A percentile compares a stretch with the other conserved stretches of the same genome.
These are phyloP conservation scores for Pipistrellus nathusii DNA, from an alignment of 2,797 vertebrate genomes.

Conservation along the genomic window DNA sequence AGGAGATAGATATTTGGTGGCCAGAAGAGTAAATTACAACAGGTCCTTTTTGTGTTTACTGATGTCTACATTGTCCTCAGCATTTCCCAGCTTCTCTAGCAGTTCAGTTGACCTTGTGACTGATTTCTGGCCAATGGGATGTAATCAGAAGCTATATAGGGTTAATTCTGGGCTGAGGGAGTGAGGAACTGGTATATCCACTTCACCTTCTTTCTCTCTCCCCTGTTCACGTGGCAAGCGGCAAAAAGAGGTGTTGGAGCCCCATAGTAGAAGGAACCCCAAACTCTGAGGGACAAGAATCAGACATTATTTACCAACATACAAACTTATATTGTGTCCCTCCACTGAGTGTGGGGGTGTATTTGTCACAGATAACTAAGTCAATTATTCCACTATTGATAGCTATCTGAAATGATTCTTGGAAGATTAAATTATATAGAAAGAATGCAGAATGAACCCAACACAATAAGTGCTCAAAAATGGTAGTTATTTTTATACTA, in stretches of 20 bases:
- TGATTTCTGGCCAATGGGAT: not conserved
- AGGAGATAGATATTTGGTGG: not conserved
- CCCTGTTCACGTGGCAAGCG: not conserved
- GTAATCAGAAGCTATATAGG: not conserved
- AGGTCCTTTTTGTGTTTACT: not conserved
- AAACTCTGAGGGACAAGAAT: not conserved
- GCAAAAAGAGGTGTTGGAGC: not conserved
- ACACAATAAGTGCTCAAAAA: not conserved
- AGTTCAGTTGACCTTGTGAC: not conserved
- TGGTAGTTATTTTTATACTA: conserved; percentile 34
- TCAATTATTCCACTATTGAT: not conserved
- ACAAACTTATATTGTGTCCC: not conserved
- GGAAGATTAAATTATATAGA: not conserved
- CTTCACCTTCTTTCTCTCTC: not conserved
- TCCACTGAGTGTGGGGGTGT: not conserved
- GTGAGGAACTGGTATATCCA: not conserved
- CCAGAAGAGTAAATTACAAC: not conserved
- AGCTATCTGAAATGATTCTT: not conserved
- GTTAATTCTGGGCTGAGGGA: not conserved
- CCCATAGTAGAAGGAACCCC: not conserved
- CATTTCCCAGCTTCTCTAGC: not conserved
- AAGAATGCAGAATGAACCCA: not conserved
- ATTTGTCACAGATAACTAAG: not conserved
- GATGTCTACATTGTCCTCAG: not conserved
- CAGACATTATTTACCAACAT: not conserved